Percentiles rank a stretch among this genome's conserved stretches.
phyloP scores from a whole-genome alignment of 2,113 vertebrate genomes.

The Tautogolabrus adspersus region DNA sequence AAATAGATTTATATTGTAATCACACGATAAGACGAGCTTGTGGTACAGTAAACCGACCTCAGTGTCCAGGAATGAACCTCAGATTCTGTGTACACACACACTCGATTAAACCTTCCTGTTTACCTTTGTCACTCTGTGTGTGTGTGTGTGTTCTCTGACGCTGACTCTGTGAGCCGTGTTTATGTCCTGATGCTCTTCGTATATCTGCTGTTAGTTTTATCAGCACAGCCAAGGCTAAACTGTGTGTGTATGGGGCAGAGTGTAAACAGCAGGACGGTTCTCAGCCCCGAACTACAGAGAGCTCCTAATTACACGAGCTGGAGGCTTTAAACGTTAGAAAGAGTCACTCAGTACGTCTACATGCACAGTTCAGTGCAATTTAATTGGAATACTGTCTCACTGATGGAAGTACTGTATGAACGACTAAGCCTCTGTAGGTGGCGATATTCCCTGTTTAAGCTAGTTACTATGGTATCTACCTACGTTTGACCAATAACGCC shows the following conservation, averaged over 20 bases:
- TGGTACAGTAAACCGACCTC: slow-evolving; percentile 5
- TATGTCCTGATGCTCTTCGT: slow-evolving; percentile 46
- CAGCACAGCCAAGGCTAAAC: slow-evolving; percentile 45
- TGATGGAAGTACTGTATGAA: too few relatives aligned
- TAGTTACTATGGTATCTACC: too few relatives aligned
- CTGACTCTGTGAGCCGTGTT: slow-evolving; percentile 23
- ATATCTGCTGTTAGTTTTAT: slow-evolving; percentile 56
- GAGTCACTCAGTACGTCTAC: too few relatives aligned
- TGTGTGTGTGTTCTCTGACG: slow-evolving; percentile 3
- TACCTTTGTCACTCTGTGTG: slow-evolving; percentile 35
- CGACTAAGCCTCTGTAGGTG: too few relatives aligned
- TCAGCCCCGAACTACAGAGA: neutral
- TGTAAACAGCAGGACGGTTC: slow-evolving; percentile 25
- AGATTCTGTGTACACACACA: slow-evolving; percentile 51
- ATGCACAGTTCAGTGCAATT: too few relatives aligned
- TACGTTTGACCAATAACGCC: too few relatives aligned
- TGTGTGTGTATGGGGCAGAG: slow-evolving; percentile 8
- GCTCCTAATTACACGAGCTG: too few relatives aligned
- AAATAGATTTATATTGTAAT: slow-evolving; percentile 37
- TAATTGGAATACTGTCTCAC: too few relatives aligned
- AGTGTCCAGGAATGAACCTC: slow-evolving; percentile 13
- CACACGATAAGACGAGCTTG: slow-evolving; percentile 18
- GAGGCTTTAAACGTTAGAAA: too few relatives aligned
- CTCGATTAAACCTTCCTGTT: slow-evolving; percentile 73
- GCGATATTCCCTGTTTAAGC: too few relatives aligned